phyloP scores from a whole-genome alignment of 2,888 invertebrate genomes.

The Caenorhabditis sp. region DNA sequence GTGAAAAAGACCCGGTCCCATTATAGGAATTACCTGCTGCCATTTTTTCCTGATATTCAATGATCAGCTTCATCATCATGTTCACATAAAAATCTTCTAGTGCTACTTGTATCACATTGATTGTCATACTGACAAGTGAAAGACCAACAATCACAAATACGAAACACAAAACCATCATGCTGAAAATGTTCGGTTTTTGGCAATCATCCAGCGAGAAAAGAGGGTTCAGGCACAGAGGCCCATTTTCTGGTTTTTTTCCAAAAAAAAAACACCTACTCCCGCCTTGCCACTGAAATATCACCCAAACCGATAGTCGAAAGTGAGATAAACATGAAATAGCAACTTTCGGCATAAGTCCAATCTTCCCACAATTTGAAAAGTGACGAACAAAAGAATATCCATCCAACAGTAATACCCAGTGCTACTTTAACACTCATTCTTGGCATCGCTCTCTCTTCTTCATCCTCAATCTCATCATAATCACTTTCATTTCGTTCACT shows the following conservation, averaged over 20 bases:
- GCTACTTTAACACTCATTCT: conserved; percentile 63
- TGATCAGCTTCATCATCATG: conserved; percentile 67
- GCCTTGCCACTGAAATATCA: conserved; percentile 62
- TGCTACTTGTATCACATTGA: conserved; percentile 72
- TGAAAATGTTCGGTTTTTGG: conserved; percentile 25
- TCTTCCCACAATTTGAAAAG: conserved; percentile 90
- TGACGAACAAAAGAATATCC: conserved; percentile 87
- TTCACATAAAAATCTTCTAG: conserved; percentile 69
- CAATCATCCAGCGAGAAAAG: neutral
- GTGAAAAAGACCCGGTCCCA: too few species aligned
- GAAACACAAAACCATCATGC: conserved; percentile 70
- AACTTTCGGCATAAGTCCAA: conserved; percentile 72
- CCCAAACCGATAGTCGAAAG: conserved; percentile 71
- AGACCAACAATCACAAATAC: conserved; percentile 73
- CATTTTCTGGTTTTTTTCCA: neutral
- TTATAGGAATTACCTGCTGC: conserved; percentile 64
- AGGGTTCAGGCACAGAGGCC: neutral
- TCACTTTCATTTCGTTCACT: conserved; percentile 39
- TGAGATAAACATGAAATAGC: conserved; percentile 74
- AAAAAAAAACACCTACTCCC: conserved; percentile 66
- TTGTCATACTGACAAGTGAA: conserved; percentile 73
- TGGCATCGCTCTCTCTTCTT: conserved; percentile 41
- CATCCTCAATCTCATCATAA: conserved; percentile 42
- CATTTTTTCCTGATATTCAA: conserved; percentile 69
- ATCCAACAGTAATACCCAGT: conserved; percentile 83